Conservation (phyloP, 2,888 invertebrate species). For the Dryomyza anilis region DNA sequence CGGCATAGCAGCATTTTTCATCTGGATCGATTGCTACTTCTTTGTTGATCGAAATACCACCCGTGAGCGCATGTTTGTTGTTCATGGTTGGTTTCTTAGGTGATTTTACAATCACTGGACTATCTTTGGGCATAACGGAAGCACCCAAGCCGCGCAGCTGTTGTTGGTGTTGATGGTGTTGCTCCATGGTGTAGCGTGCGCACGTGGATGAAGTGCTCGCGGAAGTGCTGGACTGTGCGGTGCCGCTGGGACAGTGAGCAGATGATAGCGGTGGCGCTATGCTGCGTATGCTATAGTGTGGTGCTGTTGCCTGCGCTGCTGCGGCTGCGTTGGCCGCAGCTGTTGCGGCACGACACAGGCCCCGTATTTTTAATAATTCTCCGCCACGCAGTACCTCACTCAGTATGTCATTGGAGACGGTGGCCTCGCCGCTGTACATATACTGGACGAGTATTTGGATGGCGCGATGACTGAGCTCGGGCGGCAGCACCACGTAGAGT, state of each 20-base stretch:
- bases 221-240: slow-evolving; percentile 33
- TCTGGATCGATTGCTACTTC: slow-evolving; percentile 61
- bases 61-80: not conserved
- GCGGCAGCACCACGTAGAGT: slow-evolving; percentile 76
- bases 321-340: slow-evolving; percentile 30
- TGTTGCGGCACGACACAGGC: slow-evolving; percentile 70
- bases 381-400: slow-evolving; percentile 82
- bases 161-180: slow-evolving; percentile 43
- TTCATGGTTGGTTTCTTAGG: slow-evolving; percentile 47
- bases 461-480: slow-evolving; percentile 80
- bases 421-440: slow-evolving; percentile 81
- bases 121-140: slow-evolving; percentile 58
- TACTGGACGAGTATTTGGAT: slow-evolving; percentile 82
- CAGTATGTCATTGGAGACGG: slow-evolving; percentile 82
- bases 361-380: slow-evolving; percentile 79
- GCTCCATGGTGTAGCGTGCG: slow-evolving; percentile 30
- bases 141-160: slow-evolving; percentile 55
- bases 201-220: slow-evolving; percentile 35
- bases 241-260: slow-evolving; percentile 31
- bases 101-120: slow-evolving; percentile 59
- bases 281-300: slow-evolving; percentile 39
- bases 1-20: slow-evolving; percentile 49
- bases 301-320: slow-evolving; percentile 32
- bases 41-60: slow-evolving; percentile 57
- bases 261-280: slow-evolving; percentile 36